Evolutionary conservation across 2,797 vertebrate genomes (phyloP).

Genomic region (Eulemur albifrons): DNA sequence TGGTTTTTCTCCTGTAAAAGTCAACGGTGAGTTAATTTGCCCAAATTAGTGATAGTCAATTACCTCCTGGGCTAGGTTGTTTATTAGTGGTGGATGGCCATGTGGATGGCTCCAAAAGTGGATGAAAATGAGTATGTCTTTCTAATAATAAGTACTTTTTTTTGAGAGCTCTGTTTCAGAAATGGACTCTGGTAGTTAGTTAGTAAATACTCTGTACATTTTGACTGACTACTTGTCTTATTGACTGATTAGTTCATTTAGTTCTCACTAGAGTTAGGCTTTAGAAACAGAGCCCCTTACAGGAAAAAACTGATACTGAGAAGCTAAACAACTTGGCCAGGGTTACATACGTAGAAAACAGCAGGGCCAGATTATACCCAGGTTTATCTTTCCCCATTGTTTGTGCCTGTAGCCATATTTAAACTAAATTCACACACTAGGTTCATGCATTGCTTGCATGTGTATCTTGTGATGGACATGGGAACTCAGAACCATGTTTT

Average conservation of each 20-base stretch:
- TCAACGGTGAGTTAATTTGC: neutral
- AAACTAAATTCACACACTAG: neutral
- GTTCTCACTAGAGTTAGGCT: neutral
- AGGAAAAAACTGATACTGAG: neutral
- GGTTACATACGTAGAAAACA: neutral
- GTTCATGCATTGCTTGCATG: rapidly evolving
- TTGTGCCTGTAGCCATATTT: rapidly evolving
- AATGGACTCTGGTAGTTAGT: neutral
- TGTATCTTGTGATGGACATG: too few species aligned
- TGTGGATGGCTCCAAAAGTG: neutral
- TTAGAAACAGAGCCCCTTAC: neutral
- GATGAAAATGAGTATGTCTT: neutral
- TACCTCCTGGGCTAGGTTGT: neutral
- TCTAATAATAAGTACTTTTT: neutral
- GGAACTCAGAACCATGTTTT: neutral
- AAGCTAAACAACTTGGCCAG: neutral
- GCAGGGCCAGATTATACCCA: rapidly evolving
- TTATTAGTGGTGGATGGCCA: neutral
- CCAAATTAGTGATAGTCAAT: neutral
- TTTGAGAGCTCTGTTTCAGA: neutral
- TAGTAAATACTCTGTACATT: neutral
- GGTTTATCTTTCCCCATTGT: rapidly evolving
- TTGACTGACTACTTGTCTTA: neutral
- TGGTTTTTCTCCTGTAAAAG: neutral
- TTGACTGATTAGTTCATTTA: neutral